Evolutionary conservation across 1,140 invertebrate genomes (phyloP).

Genomic region (Cyrtorhinus lividipennis): DNA sequence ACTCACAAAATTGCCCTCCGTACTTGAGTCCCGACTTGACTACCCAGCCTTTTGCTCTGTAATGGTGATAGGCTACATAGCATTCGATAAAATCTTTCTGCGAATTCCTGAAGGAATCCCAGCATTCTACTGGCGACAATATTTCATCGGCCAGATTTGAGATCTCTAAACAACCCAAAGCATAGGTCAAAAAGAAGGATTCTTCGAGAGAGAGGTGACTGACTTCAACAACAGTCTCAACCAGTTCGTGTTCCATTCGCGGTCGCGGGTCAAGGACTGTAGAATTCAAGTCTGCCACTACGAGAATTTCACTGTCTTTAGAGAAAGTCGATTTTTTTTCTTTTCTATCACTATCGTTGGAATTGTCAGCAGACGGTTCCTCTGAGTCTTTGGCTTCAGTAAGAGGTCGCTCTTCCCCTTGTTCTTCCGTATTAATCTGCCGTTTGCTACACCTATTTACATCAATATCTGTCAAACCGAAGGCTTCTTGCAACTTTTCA

Average conservation of each 20-base stretch:
- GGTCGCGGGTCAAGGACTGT: constrained; percentile 39
- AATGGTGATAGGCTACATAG: constrained; percentile 75
- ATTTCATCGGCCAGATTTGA: constrained; percentile 37
- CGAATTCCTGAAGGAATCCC: constrained; percentile 43
- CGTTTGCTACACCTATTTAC: not conserved
- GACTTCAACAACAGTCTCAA: constrained; percentile 38
- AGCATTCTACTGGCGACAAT: constrained; percentile 42
- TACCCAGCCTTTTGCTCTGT: constrained; percentile 75
- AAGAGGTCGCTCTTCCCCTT: no score
- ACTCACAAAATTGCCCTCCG: constrained; percentile 74
- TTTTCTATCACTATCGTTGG: not conserved
- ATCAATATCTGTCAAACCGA: not conserved
- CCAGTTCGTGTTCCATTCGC: constrained; percentile 17
- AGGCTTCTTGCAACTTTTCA: constrained; percentile 17
- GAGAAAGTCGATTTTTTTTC: not conserved
- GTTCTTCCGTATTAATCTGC: not conserved
- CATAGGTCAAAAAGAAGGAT: constrained; percentile 64
- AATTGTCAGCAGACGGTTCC: not conserved
- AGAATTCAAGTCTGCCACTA: constrained; percentile 47
- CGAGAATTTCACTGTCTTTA: constrained; percentile 33
- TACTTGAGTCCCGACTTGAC: constrained; percentile 78
- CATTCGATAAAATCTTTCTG: constrained; percentile 51
- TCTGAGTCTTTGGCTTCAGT: not conserved
- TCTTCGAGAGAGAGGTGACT: constrained; percentile 55
- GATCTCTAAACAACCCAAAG: constrained; percentile 54